Evolutionary conservation across 2,113 vertebrate species (phyloP), one percentile per base, ranked within the genome.

Genomic region (Microtus richardsoni): DNA sequence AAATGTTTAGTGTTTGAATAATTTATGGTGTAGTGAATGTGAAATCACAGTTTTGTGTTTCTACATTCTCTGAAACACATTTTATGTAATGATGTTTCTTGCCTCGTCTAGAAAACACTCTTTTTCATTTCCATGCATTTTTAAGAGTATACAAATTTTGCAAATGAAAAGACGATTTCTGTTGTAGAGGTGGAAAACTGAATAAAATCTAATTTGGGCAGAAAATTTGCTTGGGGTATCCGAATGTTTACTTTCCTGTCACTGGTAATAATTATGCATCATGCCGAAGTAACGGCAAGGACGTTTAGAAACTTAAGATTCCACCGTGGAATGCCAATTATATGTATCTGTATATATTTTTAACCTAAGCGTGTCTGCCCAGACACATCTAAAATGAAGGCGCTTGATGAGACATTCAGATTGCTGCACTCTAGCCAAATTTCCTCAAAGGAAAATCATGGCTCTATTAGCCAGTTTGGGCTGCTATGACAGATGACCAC

Each of bases 141-240:
- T 97, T 94, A 79, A 79, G 89, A 96, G 58, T 96, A 52, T 95
- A 62, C 64, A 89, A 30, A 47, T 97, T 96, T 92, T 96, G 89
- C 44, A 79, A 94, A 90, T 94, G 87, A 96, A 89, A 96, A 88
- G 75, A 93, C 71, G 41, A 82, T 96, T 96, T 94, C 70, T 33
- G 2, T 80, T 88, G 17, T 88, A 93, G 75, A 91, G 41, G 93
- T 77, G 64, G 87, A 94, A 93, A 93, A 91, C 87, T 90, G 89
- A 96, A 58, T 93, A 91, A 95, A 96, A 94, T 93, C 84, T 96
- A 94, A 96, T 80, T 97, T 66, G 74, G 94, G 80, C 74, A 75
- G 94, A 95, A 47, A 70, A 84, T 39, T 91, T 95, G 89, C 70
- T 96, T 97, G 91, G 75, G 44, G 52, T 90, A 75, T 91, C 85